phyloP scores from a whole-genome alignment of 2,797 vertebrate species.

The Alectoris magna region DNA sequence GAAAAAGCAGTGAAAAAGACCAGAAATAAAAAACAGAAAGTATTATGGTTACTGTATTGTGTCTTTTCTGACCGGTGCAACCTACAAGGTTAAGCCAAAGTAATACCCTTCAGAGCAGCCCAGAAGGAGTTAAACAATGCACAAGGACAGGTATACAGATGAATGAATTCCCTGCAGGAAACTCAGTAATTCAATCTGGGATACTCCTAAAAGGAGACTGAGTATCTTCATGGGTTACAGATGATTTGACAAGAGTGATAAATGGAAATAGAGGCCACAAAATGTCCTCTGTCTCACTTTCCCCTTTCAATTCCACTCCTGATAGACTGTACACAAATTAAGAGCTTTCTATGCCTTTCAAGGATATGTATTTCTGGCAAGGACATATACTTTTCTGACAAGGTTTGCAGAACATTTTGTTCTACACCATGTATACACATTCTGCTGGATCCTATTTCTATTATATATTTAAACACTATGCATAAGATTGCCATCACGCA shows the following conservation, averaged over 20 bases:
- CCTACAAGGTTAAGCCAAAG: background rate
- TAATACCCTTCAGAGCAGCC: background rate
- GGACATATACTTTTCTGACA: constrained; percentile 59
- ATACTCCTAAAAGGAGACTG: background rate
- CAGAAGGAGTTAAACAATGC: constrained; percentile 23
- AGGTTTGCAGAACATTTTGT: constrained; percentile 72
- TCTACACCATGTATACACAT: constrained; percentile 50
- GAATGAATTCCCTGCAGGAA: background rate
- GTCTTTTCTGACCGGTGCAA: background rate
- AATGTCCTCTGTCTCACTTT: constrained; percentile 20
- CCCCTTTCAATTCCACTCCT: constrained; percentile 18
- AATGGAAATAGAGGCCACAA: constrained; percentile 20
- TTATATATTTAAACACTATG: constrained; percentile 63
- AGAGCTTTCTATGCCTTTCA: constrained; percentile 53
- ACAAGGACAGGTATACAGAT: background rate
- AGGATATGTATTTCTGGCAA: constrained; percentile 68
- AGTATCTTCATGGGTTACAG: background rate
- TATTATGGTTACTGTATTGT: background rate
- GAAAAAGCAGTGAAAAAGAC: background rate
- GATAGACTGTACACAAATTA: constrained; percentile 49
- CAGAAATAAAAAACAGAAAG: background rate
- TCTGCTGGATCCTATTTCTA: constrained; percentile 45
- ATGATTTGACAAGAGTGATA: background rate
- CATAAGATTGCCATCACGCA: constrained; percentile 49
- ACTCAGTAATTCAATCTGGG: background rate